Base-by-base conservation (phyloP, 1,140 invertebrate species). In the Brachionus calyciflorus region DNA sequence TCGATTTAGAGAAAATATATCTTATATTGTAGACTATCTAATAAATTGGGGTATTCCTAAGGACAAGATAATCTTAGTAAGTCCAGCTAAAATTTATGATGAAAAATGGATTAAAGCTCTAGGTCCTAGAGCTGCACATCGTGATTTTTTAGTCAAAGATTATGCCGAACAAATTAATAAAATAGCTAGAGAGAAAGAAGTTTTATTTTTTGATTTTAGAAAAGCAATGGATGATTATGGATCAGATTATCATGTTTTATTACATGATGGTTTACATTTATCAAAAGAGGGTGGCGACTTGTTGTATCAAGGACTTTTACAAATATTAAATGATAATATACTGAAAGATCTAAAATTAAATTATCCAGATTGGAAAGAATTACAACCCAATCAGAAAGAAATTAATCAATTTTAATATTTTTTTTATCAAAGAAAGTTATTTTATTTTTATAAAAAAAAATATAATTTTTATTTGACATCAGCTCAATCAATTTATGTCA, bases 1-100 rank as follows among this genome's bases (percentile, higher is more conserved):
- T 10, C 83, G 84, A 77, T 86, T 81, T 77, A 63, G 76, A 51
- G 57, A 81, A 19, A 82, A 84, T 68, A 57, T 86, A 9, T 69
- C 65, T 12, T 80, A 80, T 55, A 85, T 86, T 33, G 17, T 28
- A 24, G 69, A 73, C 51, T 51, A 9, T 73, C 37, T 73, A 33
- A 21, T 55, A 37, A 41, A 49, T 51, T 73, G 51, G 46, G 69
- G 69, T 12, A 3, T 73, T 9, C 17, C 30, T 9, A 33, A 33
- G 51, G 12, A 73, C 28, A 30, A 19, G 26, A 17, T 73, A 21
- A 73, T 73, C 26, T 30, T 73, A 10, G 37, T 73, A 12, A 73
- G 69, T 26, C 69, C 69, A 51, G 30, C 46, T 17, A 30, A 30
- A 51, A 73, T 73, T 19, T 19, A 9, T 51, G 69, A 73, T 30